Evolutionary conservation across 1,140 invertebrate genomes (phyloP).

Genomic region (Halyomorpha halys): DNA sequence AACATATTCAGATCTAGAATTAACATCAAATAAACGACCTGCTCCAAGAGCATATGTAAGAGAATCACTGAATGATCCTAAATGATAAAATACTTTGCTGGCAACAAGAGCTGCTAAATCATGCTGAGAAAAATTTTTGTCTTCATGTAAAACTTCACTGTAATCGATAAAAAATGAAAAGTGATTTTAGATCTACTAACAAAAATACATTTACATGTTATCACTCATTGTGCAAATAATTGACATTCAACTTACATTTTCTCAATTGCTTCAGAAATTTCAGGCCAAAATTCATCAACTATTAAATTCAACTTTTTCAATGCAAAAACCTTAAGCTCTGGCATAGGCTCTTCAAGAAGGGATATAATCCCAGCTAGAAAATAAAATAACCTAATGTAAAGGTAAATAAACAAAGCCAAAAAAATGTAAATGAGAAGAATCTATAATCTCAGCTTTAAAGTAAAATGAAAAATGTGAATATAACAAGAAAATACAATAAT

Average conservation of each 20-base stretch:
- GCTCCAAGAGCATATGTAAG: constrained; percentile 88
- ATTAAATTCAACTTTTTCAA: constrained; percentile 81
- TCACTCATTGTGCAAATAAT: not conserved
- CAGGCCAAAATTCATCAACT: constrained; percentile 97
- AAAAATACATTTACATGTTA: not conserved
- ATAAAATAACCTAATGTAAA: constrained; percentile 14
- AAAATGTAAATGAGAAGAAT: constrained; percentile 22
- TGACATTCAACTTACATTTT: constrained; percentile 63
- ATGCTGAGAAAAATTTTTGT: constrained; percentile 75
- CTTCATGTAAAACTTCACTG: constrained; percentile 90
- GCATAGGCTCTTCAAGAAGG: constrained; percentile 84
- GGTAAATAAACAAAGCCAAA: not conserved
- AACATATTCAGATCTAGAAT: constrained; percentile 86
- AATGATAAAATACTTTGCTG: constrained; percentile 97
- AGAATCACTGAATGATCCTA: constrained; percentile 93
- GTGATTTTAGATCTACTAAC: constrained; percentile 17
- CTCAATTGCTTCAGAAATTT: constrained; percentile 94
- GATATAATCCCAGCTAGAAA: constrained; percentile 86
- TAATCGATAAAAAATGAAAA: constrained; percentile 13
- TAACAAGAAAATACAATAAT: not conserved
- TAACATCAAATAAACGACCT: constrained; percentile 87
- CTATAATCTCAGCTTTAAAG: not conserved
- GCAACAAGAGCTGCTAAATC: constrained; percentile 92
- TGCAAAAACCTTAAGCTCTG: constrained; percentile 88
- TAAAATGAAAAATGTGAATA: not conserved